Conservation (phyloP, 2,797 vertebrate species). For the Darevskia mixta region DNA sequence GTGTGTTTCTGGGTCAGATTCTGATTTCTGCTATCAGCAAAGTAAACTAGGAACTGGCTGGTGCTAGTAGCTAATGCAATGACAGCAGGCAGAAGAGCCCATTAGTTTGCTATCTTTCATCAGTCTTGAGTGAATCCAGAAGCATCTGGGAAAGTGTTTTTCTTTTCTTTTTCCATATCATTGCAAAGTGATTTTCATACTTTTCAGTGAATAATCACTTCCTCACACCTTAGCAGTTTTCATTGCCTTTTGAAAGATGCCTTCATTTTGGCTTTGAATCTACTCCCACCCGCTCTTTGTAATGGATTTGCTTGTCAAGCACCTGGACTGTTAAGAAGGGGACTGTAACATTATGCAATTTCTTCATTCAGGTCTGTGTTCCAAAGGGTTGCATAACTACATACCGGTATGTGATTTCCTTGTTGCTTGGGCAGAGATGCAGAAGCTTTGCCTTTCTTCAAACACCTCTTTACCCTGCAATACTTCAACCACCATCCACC, state of each 20-base stretch:
- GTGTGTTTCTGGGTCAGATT: background rate
- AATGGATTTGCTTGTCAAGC: background rate
- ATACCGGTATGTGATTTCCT: background rate
- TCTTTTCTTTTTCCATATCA: background rate
- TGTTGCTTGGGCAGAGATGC: background rate
- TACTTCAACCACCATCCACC: background rate
- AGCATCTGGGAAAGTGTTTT: background rate
- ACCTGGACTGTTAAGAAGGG: background rate
- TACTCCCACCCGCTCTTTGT: background rate
- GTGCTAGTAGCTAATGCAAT: fast-evolving
- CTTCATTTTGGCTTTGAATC: background rate
- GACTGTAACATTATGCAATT: background rate
- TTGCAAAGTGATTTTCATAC: background rate
- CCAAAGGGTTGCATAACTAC: constrained; percentile 5
- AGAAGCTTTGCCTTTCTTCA: background rate
- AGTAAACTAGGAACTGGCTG: fast-evolving
- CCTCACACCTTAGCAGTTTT: background rate
- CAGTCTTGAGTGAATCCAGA: background rate
- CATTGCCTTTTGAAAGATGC: background rate
- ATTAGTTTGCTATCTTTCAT: background rate
- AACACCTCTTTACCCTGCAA: background rate
- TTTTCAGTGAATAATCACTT: background rate
- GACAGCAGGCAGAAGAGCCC: background rate
- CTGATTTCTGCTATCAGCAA: background rate
- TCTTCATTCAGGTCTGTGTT: background rate